phyloP scores from a whole-genome alignment of 2,888 invertebrate species.

The Parascotia fuliginaria region DNA sequence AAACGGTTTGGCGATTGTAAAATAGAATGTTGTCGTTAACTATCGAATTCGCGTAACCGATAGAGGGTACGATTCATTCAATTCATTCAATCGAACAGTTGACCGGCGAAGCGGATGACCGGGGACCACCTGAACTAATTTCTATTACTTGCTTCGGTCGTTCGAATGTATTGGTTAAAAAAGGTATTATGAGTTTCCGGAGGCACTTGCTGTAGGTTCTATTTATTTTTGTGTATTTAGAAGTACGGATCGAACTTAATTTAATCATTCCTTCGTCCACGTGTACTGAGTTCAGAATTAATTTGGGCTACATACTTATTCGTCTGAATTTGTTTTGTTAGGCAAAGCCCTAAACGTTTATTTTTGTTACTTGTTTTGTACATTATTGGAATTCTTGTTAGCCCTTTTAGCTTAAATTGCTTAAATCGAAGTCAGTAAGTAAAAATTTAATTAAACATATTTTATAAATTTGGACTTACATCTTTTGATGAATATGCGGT shows the following conservation, averaged over 20 bases:
- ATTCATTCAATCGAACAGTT: conserved; percentile 63
- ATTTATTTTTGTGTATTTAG: conserved; percentile 10
- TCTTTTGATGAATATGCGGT: background rate
- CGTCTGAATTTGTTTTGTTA: background rate
- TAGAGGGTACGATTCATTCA: conserved; percentile 49
- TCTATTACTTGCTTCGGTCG: conserved; percentile 52
- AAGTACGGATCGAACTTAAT: conserved; percentile 8
- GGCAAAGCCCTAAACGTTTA: background rate
- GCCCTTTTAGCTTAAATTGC: background rate
- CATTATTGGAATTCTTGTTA: background rate
- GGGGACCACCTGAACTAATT: conserved; percentile 62
- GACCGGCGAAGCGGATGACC: conserved; percentile 58
- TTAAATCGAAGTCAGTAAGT: background rate
- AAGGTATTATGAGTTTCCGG: conserved; percentile 15
- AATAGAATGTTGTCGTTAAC: conserved; percentile 43
- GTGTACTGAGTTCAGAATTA: conserved; percentile 5
- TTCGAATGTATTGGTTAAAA: conserved; percentile 39
- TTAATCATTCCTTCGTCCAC: conserved; percentile 11
- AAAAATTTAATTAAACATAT: background rate
- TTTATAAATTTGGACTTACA: conserved; percentile 9
- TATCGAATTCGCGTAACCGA: conserved; percentile 50
- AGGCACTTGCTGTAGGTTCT: conserved; percentile 7
- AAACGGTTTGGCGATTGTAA: conserved; percentile 25
- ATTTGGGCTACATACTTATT: conserved; percentile 4
- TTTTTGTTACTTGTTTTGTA: background rate